Percentiles rank a stretch among this genome's conserved stretches.
phyloP scores from a whole-genome alignment of 2,797 vertebrate genomes.

The Trichosurus vulpecula region DNA sequence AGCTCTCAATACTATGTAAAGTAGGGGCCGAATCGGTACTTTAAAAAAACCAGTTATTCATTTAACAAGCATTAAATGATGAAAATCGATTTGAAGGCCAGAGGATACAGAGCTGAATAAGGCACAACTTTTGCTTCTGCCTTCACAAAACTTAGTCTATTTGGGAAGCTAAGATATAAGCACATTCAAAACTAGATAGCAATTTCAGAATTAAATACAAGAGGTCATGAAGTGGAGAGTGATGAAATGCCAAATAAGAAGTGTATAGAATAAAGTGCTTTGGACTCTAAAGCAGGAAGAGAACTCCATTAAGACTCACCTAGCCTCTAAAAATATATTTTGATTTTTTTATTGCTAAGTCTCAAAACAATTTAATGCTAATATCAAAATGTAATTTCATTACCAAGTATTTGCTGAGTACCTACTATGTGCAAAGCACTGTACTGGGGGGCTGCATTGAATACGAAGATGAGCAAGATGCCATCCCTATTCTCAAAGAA shows the following conservation, averaged over 20 bases:
- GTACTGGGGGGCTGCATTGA: background rate
- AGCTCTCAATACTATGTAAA: background rate
- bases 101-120: background rate
- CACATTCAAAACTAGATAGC: background rate
- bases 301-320: background rate
- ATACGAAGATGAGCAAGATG: background rate
- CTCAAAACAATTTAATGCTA: background rate
- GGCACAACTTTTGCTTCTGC: background rate
- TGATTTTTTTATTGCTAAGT: background rate
- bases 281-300: background rate
- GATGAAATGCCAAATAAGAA: background rate
- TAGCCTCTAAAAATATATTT: background rate
- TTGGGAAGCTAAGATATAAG: background rate
- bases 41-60: background rate
- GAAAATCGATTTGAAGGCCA: background rate
- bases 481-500: background rate
- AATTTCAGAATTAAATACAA: background rate
- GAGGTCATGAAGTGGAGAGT: background rate
- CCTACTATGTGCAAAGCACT: background rate
- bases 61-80: background rate
- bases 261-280: background rate
- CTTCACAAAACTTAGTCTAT: background rate
- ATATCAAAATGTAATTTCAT: background rate
- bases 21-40: background rate
- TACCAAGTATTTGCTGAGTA: background rate